Conservation (phyloP, 2,888 invertebrate species). For the Aporophyla lueneburgensis region DNA sequence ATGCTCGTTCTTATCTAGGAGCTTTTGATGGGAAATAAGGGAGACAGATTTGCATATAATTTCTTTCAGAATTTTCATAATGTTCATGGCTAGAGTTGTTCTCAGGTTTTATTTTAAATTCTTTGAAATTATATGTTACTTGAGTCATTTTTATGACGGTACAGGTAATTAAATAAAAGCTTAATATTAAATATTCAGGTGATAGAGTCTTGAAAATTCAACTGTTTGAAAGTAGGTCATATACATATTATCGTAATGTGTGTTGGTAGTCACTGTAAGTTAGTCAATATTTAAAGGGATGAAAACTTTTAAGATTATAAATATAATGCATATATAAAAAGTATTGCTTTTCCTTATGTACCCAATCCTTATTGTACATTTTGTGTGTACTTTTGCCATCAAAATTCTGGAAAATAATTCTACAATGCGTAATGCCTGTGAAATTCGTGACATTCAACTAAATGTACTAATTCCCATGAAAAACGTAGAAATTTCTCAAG, state of each 20-base stretch:
- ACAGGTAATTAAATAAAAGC: background rate
- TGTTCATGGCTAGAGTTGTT: background rate
- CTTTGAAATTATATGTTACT: background rate
- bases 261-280: no score
- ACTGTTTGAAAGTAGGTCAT: background rate
- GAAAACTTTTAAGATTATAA: background rate
- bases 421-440: conserved; percentile 43
- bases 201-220: background rate
- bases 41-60: background rate
- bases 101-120: background rate
- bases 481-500: conserved; percentile 56
- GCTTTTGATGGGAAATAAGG: conserved; percentile 7
- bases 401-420: conserved; percentile 21
- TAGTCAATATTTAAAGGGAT: background rate
- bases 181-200: background rate
- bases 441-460: conserved; percentile 51
- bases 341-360: background rate
- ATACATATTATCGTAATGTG: background rate
- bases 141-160: background rate
- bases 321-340: no score
- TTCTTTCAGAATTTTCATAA: background rate
- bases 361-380: background rate
- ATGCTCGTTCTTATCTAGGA: conserved; percentile 11
- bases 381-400: background rate
- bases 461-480: conserved; percentile 60